Base-by-base conservation (phyloP, 2,888 invertebrate species). In the Neoascia interrupta region DNA sequence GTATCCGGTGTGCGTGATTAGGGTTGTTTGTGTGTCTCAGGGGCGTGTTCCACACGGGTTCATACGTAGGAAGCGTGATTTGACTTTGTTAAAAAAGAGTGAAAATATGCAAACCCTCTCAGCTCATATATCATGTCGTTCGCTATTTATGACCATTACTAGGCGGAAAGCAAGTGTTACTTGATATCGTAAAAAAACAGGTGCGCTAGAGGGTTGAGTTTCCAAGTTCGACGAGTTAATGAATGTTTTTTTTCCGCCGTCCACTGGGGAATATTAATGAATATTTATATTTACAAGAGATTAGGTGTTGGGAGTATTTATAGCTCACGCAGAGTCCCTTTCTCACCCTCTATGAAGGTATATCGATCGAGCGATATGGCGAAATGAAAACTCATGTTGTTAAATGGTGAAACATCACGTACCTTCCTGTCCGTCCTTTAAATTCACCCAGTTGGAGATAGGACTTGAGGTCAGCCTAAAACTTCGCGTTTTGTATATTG, bases 61-160 rank as follows among this genome's bases (percentile, higher is more conserved):
- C n/a, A n/a, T 19, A 37, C 43, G n/a, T 45, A 21, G 28, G 51
- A 31, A 37, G 45, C 36, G 45, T 61, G 60, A 43, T 69, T 60
- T 41, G 21, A 26, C 31, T 21, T 41, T 49, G n/a, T n/a, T 43
- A 19, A 39, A 39, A n/a, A 37, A 26, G 11, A 47, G 16, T 1
- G 10, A 26, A 10, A 26, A 10, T n/a, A n/a, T n/a, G n/a, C n/a
- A n/a, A n/a, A n/a, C n/a, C n/a, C n/a, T n/a, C 58, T 3, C 21
- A 45, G 8, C 23, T 60, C 34, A 43, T 15, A 21, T 58, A 26
- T 43, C 43, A 43, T 19, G 31, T n/a, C 28, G n/a, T 13, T 4
- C 11, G 18, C 21, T 58, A 43, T 31, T 45, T n/a, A 45, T 34
- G 45, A 26, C 41, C 41, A 19, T 41, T 56, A 56, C 37, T 6